These are phyloP conservation scores for Nasonia oneida DNA, from an alignment of 2,888 invertebrate species.

Conservation along the genomic window DNA sequence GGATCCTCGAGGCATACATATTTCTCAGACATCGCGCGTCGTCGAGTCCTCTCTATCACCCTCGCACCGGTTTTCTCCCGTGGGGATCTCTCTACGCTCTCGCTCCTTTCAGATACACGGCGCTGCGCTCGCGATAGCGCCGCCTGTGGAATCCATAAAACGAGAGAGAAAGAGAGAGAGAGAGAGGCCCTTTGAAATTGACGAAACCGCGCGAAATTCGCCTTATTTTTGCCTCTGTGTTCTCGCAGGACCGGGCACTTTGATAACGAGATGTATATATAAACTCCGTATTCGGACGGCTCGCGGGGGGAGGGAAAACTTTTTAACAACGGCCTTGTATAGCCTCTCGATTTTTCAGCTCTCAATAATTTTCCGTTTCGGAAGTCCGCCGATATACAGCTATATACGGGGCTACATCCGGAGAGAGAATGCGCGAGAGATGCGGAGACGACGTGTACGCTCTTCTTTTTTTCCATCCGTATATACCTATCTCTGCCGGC, in stretches of 20 bases:
- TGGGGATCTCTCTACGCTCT: slow-evolving; percentile 14
- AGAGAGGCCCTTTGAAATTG: slow-evolving; percentile 49
- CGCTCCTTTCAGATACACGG: background rate
- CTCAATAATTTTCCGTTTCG: slow-evolving; percentile 61
- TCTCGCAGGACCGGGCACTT: slow-evolving; percentile 29
- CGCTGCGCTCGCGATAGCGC: slow-evolving; percentile 45
- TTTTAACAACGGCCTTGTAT: slow-evolving; percentile 52
- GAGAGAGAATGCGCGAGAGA: background rate
- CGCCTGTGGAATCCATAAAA: slow-evolving; percentile 54
- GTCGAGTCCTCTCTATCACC: slow-evolving; percentile 44
- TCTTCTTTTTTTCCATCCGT: background rate
- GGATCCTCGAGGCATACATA: slow-evolving; percentile 71
- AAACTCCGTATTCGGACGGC: no score
- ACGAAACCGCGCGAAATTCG: slow-evolving; percentile 50
- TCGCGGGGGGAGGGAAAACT: slow-evolving; percentile 14
- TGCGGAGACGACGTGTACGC: background rate
- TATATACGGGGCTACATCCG: background rate
- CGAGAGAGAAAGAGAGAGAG: slow-evolving; percentile 45
- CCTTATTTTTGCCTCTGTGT: slow-evolving; percentile 28
- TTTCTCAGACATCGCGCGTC: slow-evolving; percentile 68
- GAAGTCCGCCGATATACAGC: slow-evolving; percentile 40
- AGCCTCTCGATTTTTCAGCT: slow-evolving; percentile 9
- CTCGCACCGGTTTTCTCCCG: slow-evolving; percentile 4
- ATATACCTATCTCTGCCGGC: background rate
- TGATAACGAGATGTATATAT: slow-evolving; percentile 39